Evolutionary conservation across 2,888 invertebrate species (phyloP).

Genomic region (Dynastes maya): DNA sequence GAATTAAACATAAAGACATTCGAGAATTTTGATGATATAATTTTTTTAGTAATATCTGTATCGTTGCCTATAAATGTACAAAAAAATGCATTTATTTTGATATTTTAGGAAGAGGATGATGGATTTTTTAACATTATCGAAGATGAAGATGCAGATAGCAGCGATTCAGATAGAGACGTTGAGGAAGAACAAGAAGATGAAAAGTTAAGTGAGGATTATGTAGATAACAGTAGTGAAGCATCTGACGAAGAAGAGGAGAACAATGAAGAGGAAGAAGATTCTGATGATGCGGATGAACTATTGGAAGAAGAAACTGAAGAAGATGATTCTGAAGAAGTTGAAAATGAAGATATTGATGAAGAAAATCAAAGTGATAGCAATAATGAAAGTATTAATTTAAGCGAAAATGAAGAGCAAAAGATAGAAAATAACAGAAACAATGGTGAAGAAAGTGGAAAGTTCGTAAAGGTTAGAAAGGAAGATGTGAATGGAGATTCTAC

Average conservation of each 20-base stretch:
- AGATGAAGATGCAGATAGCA: constrained; percentile 64
- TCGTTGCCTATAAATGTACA: too few species aligned
- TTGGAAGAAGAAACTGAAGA: constrained; percentile 49
- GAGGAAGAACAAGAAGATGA: constrained; percentile 71
- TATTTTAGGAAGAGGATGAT: constrained; percentile 45
- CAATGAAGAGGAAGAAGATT: constrained; percentile 53
- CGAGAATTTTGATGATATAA: too few species aligned
- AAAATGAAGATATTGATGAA: constrained; percentile 70
- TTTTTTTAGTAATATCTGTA: too few species aligned
- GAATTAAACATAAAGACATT: neutral
- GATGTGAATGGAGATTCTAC: constrained; percentile 46
- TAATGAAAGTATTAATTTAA: neutral
- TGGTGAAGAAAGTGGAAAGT: constrained; percentile 48
- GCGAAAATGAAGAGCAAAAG: constrained; percentile 28
- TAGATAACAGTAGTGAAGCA: constrained; percentile 34
- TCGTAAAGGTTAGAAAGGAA: constrained; percentile 39
- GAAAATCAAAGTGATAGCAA: constrained; percentile 49
- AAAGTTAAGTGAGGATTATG: constrained; percentile 44
- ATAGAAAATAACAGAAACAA: constrained; percentile 52
- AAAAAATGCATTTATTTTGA: neutral
- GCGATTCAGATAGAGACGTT: constrained; percentile 65
- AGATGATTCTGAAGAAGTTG: constrained; percentile 58
- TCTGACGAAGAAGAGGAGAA: constrained; percentile 65
- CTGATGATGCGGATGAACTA: constrained; percentile 35
- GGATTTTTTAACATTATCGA: constrained; percentile 56